Percentiles rank a stretch among this genome's conserved stretches.
phyloP scores from a whole-genome alignment of 2,888 invertebrate genomes.

The Tortricodes alternella region DNA sequence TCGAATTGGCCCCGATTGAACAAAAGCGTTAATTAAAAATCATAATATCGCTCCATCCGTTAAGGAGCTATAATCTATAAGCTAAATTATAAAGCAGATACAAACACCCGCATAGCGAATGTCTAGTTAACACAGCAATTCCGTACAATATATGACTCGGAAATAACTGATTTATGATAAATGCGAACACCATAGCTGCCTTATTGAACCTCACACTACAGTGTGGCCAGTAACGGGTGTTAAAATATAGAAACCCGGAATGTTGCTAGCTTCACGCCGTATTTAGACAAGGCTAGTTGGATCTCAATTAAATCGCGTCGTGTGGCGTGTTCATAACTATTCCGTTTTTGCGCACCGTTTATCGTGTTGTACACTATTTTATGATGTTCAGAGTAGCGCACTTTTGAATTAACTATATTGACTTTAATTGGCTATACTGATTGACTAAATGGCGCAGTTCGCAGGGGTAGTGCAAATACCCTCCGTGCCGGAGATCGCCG shows the following conservation, averaged over 20 bases:
- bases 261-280: slow-evolving; percentile 16
- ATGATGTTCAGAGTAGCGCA: no score
- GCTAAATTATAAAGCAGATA: no score
- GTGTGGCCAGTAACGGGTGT: slow-evolving; percentile 7
- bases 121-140: not conserved
- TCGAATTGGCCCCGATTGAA: no score
- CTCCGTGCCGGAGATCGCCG: no score
- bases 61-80: no score
- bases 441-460: no score
- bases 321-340: slow-evolving; percentile 17
- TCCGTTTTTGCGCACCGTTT: not conserved
- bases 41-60: no score
- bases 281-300: slow-evolving; percentile 19
- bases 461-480: no score
- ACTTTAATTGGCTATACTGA: no score
- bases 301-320: slow-evolving; percentile 20
- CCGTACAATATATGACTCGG: slow-evolving; percentile 16
- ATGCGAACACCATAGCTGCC: not conserved
- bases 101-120: not conserved
- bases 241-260: slow-evolving; percentile 12
- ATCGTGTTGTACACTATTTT: no score
- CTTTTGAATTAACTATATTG: no score
- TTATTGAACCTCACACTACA: not conserved
- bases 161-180: slow-evolving; percentile 24
- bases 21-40: no score